Conservation (phyloP, 2,888 invertebrate species). For the Tineola bisselliella region DNA sequence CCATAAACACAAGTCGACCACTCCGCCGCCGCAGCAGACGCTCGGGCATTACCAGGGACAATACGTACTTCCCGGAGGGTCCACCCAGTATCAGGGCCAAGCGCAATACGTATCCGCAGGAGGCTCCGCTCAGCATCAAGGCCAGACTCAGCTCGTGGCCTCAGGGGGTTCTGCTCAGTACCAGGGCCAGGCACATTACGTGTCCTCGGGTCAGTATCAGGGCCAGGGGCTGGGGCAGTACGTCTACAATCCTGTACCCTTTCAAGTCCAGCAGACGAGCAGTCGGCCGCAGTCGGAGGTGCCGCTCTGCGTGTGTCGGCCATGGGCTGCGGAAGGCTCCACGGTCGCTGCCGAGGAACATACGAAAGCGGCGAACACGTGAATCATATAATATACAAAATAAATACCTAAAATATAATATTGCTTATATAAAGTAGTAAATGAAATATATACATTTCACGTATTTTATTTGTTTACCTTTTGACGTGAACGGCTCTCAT, state of each 20-base stretch:
- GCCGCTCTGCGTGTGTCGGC: slow-evolving; percentile 46
- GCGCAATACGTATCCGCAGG: slow-evolving; percentile 20
- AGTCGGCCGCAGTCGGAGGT: slow-evolving; percentile 22
- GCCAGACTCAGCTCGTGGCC: background rate
- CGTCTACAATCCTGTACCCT: background rate
- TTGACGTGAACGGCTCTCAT: too few species aligned
- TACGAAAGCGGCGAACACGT: background rate
- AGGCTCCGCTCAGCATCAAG: slow-evolving; percentile 17
- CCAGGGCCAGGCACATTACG: background rate
- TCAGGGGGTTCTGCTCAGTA: background rate
- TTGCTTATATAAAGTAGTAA: too few species aligned
- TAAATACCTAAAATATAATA: too few species aligned
- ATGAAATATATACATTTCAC: too few species aligned
- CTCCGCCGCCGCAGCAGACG: slow-evolving; percentile 17
- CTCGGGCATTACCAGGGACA: slow-evolving; percentile 12
- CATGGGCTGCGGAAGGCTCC: slow-evolving; percentile 28
- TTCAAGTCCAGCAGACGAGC: background rate
- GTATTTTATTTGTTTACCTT: too few species aligned
- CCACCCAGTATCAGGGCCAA: slow-evolving; percentile 7
- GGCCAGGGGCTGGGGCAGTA: background rate
- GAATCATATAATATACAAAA: too few species aligned
- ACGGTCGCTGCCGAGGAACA: background rate
- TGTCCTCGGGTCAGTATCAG: background rate
- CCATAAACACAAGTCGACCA: slow-evolving; percentile 45
- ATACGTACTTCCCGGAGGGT: too few species aligned